Base-by-base conservation (phyloP, 2,797 vertebrate genomes). In the Siniperca scherzeri region DNA sequence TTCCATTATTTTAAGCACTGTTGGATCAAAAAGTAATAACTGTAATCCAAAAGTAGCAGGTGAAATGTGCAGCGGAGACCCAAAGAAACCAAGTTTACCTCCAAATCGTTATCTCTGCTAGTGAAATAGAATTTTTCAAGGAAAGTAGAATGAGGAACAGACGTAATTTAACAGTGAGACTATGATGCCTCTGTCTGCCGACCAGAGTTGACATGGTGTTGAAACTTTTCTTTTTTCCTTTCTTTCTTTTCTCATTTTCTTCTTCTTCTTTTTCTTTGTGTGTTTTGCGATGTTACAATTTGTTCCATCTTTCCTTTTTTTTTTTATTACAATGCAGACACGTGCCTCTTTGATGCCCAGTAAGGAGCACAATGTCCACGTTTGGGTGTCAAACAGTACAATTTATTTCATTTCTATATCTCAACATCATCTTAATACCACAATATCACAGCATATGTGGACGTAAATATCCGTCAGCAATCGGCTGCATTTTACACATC, bases 331-430 rank as follows among this genome's bases (percentile, higher is more conserved):
- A 50, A 16, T 46, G 8, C 38, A 65, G 13, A 59, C 9, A 70
- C 2, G 3, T 16, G 3, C 27, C 3, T 75, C 19, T 59, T n/a
- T 70, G 27, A 40, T 19, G 30, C 10, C 9, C 48, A 38, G 14
- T 25, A 33, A 73, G 0, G 3, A 71, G 69, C 21, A 73, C 56
- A 56, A 7, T 50, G 22, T 67, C 27, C 25, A 76, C 22, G 59
- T 48, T 36, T 27, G n/a, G 9, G 59, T 77, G 52, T 77, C 65
- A 84, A 64, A 86, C 70, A 74, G 21, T 5, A 68, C 53, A 76
- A 16, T 89, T 89, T 87, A 84, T 70, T 72, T 85, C 2, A 67
- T 59, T 77, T 9, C 25, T 53, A 70, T 22, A 38, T 48, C 22
- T 80, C 70, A 72, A 6, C 33, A n/a, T 42, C 22, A 69, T 48